phyloP scores from a whole-genome alignment of 2,113 vertebrate species.

The Varanus komodoensis region DNA sequence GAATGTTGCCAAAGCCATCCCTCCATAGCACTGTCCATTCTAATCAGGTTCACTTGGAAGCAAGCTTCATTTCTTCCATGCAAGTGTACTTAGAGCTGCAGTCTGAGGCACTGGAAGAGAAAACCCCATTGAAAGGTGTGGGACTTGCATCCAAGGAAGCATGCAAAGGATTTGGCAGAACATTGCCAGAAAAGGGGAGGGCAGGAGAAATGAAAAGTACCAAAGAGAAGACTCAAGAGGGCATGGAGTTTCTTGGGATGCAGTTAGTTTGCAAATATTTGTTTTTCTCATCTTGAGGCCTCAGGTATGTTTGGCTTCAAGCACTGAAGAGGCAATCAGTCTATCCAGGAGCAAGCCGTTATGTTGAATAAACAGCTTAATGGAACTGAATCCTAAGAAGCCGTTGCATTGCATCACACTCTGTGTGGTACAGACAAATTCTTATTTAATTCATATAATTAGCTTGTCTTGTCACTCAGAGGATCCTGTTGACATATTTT shows the following conservation, averaged over 20 bases:
- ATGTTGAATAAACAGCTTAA: slow-evolving; percentile 63
- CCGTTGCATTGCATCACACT: slow-evolving; percentile 29
- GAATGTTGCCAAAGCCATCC: not conserved
- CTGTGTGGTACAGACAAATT: slow-evolving; percentile 47
- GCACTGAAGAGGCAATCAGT: slow-evolving; percentile 68
- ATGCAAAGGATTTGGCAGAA: not conserved
- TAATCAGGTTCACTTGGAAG: not conserved
- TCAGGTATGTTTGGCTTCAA: slow-evolving; percentile 73
- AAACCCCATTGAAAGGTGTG: not conserved
- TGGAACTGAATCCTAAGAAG: slow-evolving; percentile 48
- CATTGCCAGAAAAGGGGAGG: slow-evolving; percentile 49
- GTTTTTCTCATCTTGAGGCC: slow-evolving; percentile 76
- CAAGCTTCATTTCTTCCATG: not conserved
- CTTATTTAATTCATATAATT: slow-evolving; percentile 36
- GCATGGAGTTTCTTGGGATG: slow-evolving; percentile 47
- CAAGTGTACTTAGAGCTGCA: not conserved
- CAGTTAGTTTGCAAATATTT: slow-evolving; percentile 73
- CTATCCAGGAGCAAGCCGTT: slow-evolving; percentile 62
- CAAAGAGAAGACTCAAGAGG: slow-evolving; percentile 40
- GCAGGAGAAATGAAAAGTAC: slow-evolving; percentile 65
- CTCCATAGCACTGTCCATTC: not conserved
- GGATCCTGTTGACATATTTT: slow-evolving; percentile 41
- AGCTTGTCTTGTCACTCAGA: slow-evolving; percentile 44
- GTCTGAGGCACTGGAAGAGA: not conserved
- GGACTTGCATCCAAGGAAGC: not conserved